These are phyloP conservation scores for Oreonectes daqikongensis DNA, from an alignment of 2,797 vertebrate genomes.

Conservation along the genomic window DNA sequence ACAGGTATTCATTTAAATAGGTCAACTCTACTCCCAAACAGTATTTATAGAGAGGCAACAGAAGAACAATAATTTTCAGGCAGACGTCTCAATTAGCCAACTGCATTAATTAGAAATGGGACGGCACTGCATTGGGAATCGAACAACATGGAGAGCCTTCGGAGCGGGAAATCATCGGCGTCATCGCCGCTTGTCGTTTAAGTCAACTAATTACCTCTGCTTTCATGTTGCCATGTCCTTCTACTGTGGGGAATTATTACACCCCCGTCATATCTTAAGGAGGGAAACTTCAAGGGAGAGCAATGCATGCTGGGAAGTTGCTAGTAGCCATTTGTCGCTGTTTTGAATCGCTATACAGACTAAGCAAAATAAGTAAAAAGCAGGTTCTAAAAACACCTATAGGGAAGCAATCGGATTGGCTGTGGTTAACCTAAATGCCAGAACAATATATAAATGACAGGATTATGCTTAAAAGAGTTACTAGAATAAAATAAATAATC, in stretches of 20 bases:
- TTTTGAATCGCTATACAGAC: conserved; percentile 17
- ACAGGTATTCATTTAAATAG: conserved; percentile 37
- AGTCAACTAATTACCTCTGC: conserved; percentile 55
- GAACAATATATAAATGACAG: not conserved
- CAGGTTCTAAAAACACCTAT: conserved; percentile 1
- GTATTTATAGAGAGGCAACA: conserved; percentile 32
- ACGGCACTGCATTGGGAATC: conserved; percentile 42
- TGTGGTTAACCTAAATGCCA: not conserved
- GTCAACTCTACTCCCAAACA: conserved; percentile 47
- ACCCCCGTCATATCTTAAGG: conserved; percentile 47
- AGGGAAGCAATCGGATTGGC: not conserved
- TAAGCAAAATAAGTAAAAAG: not conserved
- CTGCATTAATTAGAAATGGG: conserved; percentile 52
- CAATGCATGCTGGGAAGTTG: conserved; percentile 51
- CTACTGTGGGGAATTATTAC: conserved; percentile 51
- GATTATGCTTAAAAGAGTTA: not conserved
- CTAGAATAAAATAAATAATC: too few species aligned
- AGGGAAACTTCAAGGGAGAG: conserved; percentile 48
- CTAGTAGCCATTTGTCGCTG: conserved; percentile 44
- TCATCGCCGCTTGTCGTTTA: conserved; percentile 45
- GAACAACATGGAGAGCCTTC: conserved; percentile 19
- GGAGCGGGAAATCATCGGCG: conserved; percentile 33
- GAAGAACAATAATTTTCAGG: conserved; percentile 53
- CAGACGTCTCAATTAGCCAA: conserved; percentile 56
- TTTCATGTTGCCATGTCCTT: conserved; percentile 48